phyloP scores from a whole-genome alignment of 2,888 invertebrate species.

The Hypomecis punctinalis region DNA sequence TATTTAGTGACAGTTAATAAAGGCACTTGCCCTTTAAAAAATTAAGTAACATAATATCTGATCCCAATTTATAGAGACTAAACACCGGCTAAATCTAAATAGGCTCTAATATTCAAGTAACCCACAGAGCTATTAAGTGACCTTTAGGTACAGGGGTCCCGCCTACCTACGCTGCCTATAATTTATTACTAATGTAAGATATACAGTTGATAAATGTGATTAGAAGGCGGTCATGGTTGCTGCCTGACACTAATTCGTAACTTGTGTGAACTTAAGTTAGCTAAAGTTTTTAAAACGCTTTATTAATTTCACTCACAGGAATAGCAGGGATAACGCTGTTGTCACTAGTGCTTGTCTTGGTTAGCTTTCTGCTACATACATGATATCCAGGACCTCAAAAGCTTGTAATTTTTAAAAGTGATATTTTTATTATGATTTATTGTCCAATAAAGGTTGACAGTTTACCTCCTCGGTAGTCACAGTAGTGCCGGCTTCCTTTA shows the following conservation, averaged over 20 bases:
- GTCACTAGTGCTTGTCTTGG: no score
- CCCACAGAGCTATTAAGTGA: constrained; percentile 19
- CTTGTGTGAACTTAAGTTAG: constrained; percentile 12
- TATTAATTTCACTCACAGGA: no score
- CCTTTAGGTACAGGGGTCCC: neutral
- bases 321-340: no score
- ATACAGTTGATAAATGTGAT: constrained; percentile 21
- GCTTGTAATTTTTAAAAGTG: no score
- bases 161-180: constrained; percentile 13
- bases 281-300: neutral
- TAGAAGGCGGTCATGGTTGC: constrained; percentile 17
- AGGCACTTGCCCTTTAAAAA: no score
- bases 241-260: constrained; percentile 11
- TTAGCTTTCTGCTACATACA: no score
- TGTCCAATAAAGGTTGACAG: constrained; percentile 25
- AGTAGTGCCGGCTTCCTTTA: constrained; percentile 16
- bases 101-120: constrained; percentile 9
- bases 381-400: no score
- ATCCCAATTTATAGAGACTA: neutral
- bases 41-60: no score
- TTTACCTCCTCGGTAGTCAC: constrained; percentile 1
- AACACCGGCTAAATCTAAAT: constrained; percentile 2
- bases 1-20: no score
- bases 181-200: constrained; percentile 14
- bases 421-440: no score